Conservation (phyloP, 1,140 invertebrate species). For the Magallana angulata region DNA sequence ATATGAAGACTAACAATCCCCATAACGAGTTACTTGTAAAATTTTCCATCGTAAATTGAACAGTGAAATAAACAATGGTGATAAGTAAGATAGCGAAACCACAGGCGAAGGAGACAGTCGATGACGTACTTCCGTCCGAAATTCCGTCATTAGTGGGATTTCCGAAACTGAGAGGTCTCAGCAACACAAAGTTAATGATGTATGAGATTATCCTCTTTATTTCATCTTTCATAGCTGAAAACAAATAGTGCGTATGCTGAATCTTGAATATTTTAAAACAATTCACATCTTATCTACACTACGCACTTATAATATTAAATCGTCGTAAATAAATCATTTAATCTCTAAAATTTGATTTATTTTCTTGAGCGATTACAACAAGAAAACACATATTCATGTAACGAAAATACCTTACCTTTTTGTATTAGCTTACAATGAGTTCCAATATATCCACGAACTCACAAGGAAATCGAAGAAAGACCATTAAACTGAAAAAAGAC, state of each 20-base stretch:
- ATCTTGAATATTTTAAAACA: too few species aligned
- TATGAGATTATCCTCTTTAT: neutral
- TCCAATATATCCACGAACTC: too few species aligned
- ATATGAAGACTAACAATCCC: neutral
- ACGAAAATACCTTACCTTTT: too few species aligned
- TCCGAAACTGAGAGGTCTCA: neutral
- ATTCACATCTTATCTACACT: too few species aligned
- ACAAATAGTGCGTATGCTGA: neutral
- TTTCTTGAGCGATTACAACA: too few species aligned
- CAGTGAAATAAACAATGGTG: neutral
- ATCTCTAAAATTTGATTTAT: too few species aligned
- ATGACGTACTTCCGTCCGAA: conserved; percentile 2
- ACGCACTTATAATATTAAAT: too few species aligned
- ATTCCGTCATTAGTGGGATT: neutral
- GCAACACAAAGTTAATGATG: neutral
- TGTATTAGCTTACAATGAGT: too few species aligned
- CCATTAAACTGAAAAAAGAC: too few species aligned
- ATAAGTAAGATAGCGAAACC: neutral
- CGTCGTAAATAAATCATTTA: too few species aligned
- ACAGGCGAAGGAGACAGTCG: neutral
- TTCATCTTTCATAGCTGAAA: neutral
- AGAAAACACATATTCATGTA: too few species aligned
- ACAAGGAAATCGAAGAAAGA: too few species aligned
- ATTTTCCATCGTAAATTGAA: neutral
- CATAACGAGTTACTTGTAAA: neutral